phyloP scores from a whole-genome alignment of 1,140 invertebrate species.

The Diuraphis noxia region DNA sequence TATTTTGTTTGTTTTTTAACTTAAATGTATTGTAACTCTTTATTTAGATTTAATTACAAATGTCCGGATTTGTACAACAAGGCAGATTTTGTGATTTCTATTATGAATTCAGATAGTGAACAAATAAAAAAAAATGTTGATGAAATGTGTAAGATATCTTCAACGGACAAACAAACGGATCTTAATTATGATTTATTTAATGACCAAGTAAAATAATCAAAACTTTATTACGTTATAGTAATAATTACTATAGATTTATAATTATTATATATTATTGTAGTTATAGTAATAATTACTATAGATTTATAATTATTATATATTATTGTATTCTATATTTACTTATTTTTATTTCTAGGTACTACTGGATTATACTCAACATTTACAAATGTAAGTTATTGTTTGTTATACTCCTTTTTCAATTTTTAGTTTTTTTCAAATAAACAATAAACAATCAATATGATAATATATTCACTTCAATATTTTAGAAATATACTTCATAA shows the following conservation, averaged over 20 bases:
- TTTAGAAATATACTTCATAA: neutral
- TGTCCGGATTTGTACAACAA: slow-evolving; percentile 19
- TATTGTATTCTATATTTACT: too few species aligned
- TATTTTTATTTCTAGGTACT: neutral
- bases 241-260: too few species aligned
- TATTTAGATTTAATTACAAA: slow-evolving; percentile 22
- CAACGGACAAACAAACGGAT: neutral
- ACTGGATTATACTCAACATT: slow-evolving; percentile 30
- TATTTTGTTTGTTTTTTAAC: neutral
- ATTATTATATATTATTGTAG: too few species aligned
- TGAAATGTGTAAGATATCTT: slow-evolving; percentile 38
- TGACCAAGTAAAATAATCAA: neutral
- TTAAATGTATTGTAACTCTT: neutral
- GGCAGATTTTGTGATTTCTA: slow-evolving; percentile 1
- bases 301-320: too few species aligned
- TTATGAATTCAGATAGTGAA: slow-evolving; percentile 5
- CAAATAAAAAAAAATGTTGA: neutral
- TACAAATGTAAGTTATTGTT: neutral
- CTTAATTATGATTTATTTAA: slow-evolving; percentile 19
- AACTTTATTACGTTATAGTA: neutral
- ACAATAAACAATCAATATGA: neutral
- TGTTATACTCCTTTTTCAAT: neutral
- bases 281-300: too few species aligned
- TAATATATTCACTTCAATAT: neutral
- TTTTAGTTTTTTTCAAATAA: neutral